Evolutionary conservation across 2,888 invertebrate genomes (phyloP), one percentile per base, ranked within the genome.

Genomic region (Epinotia brunnichana): DNA sequence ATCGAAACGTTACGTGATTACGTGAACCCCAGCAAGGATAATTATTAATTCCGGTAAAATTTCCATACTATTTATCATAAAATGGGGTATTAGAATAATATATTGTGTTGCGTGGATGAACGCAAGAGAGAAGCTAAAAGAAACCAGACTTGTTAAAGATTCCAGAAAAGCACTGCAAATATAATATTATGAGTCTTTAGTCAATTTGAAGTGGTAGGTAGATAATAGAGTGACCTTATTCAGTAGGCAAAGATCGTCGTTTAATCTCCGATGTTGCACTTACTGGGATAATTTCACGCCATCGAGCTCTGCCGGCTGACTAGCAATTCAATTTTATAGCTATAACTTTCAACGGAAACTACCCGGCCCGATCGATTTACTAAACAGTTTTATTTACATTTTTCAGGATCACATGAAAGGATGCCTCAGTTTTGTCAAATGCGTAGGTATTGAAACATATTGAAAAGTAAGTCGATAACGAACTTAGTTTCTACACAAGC

Each of bases 191-290:
- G 3, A 54, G 35, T 63, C 10, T 54, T 53, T 24, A 24, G 19
- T 64, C 39, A n/a, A 54, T 64, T 39, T 54, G 35, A 21, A 51
- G 51, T 21, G 41, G 39, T 13, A 64, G 29, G 29, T 41, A 48
- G 48, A 68, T 68, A 68, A 68, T 59, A 10, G 29, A 59, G 54
- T 66, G 24, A 48, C 67, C 29, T 57, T 59, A 57, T 59, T 68
- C 67, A 59, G 67, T 56, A 66, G 66, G 66, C 66, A 66, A 56
- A 54, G 82, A 84, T 83, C 81, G 82, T 77, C 86, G 87, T 84
- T 89, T 88, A 87, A 89, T 89, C 87, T 85, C 76, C 81, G 83
- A 87, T 85, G 86, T 86, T 84, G 87, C 88, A 85, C 85, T 86
- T 84, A 81, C 79, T 75, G 41, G 77, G 83, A 89, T 89, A 89